Conservation (phyloP, 2,113 vertebrate genomes). For the Tachysurus fulvidraco region DNA sequence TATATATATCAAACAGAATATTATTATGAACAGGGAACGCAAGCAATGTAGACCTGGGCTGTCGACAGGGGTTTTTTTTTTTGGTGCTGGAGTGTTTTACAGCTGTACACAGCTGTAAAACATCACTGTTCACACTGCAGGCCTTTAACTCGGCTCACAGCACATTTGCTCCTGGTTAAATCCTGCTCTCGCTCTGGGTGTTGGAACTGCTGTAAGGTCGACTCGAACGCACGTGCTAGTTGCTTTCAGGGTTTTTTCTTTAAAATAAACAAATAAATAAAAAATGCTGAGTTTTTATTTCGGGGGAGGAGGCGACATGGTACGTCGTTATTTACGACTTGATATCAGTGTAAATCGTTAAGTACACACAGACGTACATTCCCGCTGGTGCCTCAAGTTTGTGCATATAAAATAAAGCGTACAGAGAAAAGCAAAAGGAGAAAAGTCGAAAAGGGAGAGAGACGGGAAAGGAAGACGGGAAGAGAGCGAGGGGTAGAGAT, state of each 20-base stretch:
- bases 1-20: conserved; percentile 33
- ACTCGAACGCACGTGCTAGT: conserved; percentile 30
- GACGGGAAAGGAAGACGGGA: no score
- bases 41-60: conserved; percentile 37
- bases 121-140: conserved; percentile 43
- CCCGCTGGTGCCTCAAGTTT: no score
- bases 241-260: conserved; percentile 19
- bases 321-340: not conserved
- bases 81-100: not conserved
- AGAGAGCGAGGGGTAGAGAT: not conserved
- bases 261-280: not conserved
- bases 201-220: conserved; percentile 15
- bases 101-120: conserved; percentile 52
- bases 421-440: not conserved
- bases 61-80: conserved; percentile 52
- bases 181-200: conserved; percentile 18
- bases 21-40: conserved; percentile 11
- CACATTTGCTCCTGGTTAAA: conserved; percentile 57
- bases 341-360: not conserved
- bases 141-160: conserved; percentile 35
- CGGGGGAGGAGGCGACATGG: not conserved
- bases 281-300: conserved; percentile 22
- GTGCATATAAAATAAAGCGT: no score
- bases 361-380: not conserved
- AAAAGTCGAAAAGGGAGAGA: not conserved